Base-by-base conservation (phyloP, 1,140 invertebrate genomes). In the Caenorhabditis brenneri region DNA sequence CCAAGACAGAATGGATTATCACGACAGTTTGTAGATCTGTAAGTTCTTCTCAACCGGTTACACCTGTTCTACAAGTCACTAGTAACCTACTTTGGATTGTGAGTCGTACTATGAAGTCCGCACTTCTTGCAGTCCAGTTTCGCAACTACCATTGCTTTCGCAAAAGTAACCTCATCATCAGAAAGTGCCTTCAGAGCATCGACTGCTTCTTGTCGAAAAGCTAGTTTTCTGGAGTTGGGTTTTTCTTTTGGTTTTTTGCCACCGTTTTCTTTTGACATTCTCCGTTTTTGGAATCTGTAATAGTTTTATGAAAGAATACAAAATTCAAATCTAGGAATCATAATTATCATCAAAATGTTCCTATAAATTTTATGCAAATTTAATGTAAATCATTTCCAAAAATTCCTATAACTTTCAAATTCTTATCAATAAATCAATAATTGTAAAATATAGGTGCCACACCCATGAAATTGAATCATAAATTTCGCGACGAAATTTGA, bases 1-100 rank as follows among this genome's bases (percentile, higher is more conserved):
- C 83, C 27, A 16, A 89, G 83, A 74, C 88, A 89, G 42, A 86
- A 88, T 15, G 88, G 88, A 79, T 90, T 88, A 19, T 87, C 65
- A 15, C 84, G 80, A 51, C 88, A 89, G 51, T 90, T 89, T 31
- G 29, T n/a, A 4, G 83, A 33, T 58, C 86, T 87, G 46, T 31
- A 84, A 55, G 10, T n/a, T 55, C 53, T 55, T 55, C 10, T 10
- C 22, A n/a, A n/a, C 10, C 9, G 53, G 53, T 55, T 55, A 27
- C 22, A 16, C 9, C 9, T n/a, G 2, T n/a, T 55, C 6, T 27
- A 27, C 16, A 51, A 6, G 0, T 19, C 15, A 36, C 33, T 22
- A 42, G 2, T 0, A 42, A 22, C 33, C 9, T 39, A 74, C 65
- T 74, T 74, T 74, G 65, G 36, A 42, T 46, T 74, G 36, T 74